Evolutionary conservation across 2,113 vertebrate genomes (phyloP).

Genomic region (Acinonyx jubatus): DNA sequence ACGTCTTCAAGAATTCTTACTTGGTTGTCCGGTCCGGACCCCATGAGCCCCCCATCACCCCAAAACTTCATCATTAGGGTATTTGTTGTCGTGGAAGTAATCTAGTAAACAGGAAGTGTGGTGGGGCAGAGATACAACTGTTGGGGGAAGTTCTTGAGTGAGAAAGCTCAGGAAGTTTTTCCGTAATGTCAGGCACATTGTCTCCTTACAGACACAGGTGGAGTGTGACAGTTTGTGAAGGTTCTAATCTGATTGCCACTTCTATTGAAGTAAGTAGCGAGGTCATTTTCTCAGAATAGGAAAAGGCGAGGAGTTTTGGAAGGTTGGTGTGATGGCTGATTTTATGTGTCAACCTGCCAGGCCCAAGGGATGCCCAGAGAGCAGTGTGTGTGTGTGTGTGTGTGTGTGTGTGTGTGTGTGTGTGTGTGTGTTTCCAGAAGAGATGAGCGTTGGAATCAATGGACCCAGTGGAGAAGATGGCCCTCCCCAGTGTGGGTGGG

Average conservation of each 20-base stretch:
- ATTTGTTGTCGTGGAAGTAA: not conserved
- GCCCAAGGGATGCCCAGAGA: too few species aligned
- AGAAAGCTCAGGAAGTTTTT: not conserved
- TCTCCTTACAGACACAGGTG: not conserved
- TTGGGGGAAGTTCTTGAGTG: not conserved
- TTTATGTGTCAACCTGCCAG: not conserved
- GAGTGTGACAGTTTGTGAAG: not conserved
- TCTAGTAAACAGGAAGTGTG: not conserved
- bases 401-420: not conserved
- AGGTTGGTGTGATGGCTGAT: not conserved
- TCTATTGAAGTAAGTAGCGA: not conserved
- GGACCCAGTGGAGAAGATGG: not conserved
- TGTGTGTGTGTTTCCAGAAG: not conserved
- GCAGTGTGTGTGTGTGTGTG: not conserved
- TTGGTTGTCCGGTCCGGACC: too few species aligned
- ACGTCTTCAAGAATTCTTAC: too few species aligned
- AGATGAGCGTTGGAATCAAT: not conserved
- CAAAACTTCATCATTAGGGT: too few species aligned
- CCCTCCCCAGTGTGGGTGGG: not conserved
- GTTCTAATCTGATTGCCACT: not conserved
- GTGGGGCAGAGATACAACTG: not conserved
- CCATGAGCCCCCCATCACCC: too few species aligned
- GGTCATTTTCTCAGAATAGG: not conserved
- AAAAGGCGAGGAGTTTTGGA: not conserved
- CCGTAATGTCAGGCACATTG: too few species aligned